Evolutionary conservation across 1,140 invertebrate species (phyloP).

Genomic region (Atta cephalotes): DNA sequence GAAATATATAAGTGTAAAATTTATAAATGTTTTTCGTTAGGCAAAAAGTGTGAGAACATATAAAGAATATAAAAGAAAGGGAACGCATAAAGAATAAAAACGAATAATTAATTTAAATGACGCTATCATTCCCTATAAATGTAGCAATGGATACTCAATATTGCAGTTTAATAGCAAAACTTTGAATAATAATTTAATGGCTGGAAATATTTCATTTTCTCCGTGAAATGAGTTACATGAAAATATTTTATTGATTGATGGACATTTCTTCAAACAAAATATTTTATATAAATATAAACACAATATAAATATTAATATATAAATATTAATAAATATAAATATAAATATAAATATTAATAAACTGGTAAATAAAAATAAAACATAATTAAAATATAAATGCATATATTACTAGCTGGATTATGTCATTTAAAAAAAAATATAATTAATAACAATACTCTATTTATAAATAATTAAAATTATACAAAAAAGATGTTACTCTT

Average conservation of each 20-base stretch:
- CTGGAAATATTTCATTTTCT: conserved; percentile 7
- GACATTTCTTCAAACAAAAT: not conserved
- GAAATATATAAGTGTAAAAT: conserved; percentile 13
- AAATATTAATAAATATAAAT: too few relatives aligned
- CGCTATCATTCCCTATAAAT: conserved; percentile 18
- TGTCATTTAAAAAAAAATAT: not conserved
- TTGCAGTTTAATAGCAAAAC: conserved; percentile 16
- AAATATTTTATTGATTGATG: not conserved
- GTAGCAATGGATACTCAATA: conserved; percentile 34
- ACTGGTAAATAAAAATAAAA: too few relatives aligned
- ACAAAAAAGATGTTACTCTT: not conserved
- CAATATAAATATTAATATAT: not conserved
- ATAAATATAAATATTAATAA: not conserved
- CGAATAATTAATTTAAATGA: not conserved
- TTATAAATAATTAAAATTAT: not conserved
- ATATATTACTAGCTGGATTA: not conserved
- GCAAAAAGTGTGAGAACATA: not conserved
- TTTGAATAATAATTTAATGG: conserved; percentile 4
- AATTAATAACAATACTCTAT: conserved; percentile 5
- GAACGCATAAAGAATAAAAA: not conserved
- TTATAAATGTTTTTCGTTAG: not conserved
- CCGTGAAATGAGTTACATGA: not conserved
- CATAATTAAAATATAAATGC: too few relatives aligned
- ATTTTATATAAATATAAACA: not conserved
- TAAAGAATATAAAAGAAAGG: not conserved